Evolutionary conservation across 2,797 vertebrate species (phyloP).

Genomic region (Lithobates pipiens): DNA sequence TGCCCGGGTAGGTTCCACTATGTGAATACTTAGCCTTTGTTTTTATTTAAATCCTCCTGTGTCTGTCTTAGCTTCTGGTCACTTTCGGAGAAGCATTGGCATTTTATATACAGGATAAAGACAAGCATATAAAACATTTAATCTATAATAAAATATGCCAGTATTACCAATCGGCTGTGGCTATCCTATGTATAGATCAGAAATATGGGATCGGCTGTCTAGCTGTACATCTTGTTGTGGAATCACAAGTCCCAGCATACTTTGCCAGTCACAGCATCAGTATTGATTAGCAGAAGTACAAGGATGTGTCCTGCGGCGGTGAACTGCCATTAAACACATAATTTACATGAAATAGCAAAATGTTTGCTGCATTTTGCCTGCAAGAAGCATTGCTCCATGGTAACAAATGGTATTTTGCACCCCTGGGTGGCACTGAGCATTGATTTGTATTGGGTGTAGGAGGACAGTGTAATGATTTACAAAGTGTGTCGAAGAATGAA

Average conservation of each 20-base stretch:
- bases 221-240: not conserved
- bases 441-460: conserved; percentile 65
- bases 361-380: conserved; percentile 43
- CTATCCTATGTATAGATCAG: not conserved
- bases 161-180: not conserved
- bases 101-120: not conserved
- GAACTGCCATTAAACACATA: conserved; percentile 27
- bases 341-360: conserved; percentile 17
- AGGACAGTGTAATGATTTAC: conserved; percentile 66
- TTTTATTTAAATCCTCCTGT: no score
- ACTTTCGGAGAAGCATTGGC: no score
- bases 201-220: not conserved
- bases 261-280: not conserved
- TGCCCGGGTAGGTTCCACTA: not conserved
- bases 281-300: not conserved
- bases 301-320: not conserved
- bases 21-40: no score
- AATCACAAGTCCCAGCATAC: not conserved
- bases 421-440: conserved; percentile 68
- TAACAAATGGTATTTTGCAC: conserved; percentile 67
- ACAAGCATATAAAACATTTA: not conserved
- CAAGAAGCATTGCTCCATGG: conserved; percentile 64
- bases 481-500: conserved; percentile 66
- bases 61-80: no score
- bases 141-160: not conserved